Evolutionary conservation across 2,888 invertebrate genomes (phyloP).

Genomic region (Epinotia nisella): DNA sequence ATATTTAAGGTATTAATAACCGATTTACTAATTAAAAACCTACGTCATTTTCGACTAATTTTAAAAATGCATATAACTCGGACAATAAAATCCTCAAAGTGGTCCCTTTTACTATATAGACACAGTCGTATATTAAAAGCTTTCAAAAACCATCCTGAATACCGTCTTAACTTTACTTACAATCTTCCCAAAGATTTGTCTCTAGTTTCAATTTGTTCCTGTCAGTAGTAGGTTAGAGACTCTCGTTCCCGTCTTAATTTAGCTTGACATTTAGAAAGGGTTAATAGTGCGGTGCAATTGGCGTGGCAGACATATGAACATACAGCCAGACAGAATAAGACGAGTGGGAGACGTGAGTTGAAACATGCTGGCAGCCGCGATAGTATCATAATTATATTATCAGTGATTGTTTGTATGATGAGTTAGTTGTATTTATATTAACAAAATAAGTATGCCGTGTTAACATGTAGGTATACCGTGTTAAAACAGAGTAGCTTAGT

Average conservation of each 20-base stretch:
- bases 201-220: constrained; percentile 25
- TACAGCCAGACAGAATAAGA: constrained; percentile 64
- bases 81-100: too few species aligned
- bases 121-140: too few species aligned
- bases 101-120: too few species aligned
- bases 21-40: too few species aligned
- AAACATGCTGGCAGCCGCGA: constrained; percentile 16
- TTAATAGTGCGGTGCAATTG: constrained; percentile 63
- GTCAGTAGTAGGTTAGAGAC: constrained; percentile 14
- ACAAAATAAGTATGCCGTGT: too few species aligned
- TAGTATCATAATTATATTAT: constrained; percentile 15
- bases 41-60: too few species aligned
- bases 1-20: too few species aligned
- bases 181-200: constrained; percentile 19
- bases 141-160: background rate
- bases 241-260: constrained; percentile 45
- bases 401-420: background rate
- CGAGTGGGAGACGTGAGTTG: constrained; percentile 39
- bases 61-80: too few species aligned
- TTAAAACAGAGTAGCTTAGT: background rate
- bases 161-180: background rate
- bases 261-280: constrained; percentile 53
- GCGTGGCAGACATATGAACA: constrained; percentile 58
- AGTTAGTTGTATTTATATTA: background rate
- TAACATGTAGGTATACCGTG: too few species aligned